Evolutionary conservation across 2,888 invertebrate genomes (phyloP), one percentile per base, ranked within the genome.

Genomic region (Tetramorium bicarinatum): DNA sequence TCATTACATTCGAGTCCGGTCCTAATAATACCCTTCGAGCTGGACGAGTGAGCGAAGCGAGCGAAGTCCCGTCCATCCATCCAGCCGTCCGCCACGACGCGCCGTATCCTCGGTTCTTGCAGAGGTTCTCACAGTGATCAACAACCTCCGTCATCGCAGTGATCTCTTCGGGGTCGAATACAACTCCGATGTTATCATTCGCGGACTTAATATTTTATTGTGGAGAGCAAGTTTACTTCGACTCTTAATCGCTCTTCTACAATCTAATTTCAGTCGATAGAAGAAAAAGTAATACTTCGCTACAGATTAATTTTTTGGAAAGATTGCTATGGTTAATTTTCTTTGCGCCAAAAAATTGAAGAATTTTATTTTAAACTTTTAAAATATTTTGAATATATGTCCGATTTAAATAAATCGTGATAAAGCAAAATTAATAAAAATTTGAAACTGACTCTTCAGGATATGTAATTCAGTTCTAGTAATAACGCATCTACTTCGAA

Each of bases 1-100:
- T 93, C 93, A 93, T 93, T 93, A 93, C 90, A 91, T 90, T 90
- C 91, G 91, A 91, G 87, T 90, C 91, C 88, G 88, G 88, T 91
- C 92, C 93, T 93, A 93, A 93, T 93, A 92, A 93, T 93, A 93
- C 93, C 93, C 93, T 92, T 92, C 80, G 92, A 80, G 72, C 90
- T 87, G 79, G 82, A 79, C 87, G 87, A 91, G 89, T 76, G 89
- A 90, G 87, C 89, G 86, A 87, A 85, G 90, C 86, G 87, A 90
- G 85, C 90, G 67, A 86, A 84, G 89, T 87, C 88, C 88, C 89
- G 88, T 91, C 90, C 90, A 87, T 92, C 91, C 90, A 87, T 88
- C 90, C 87, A 84, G 89, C 88, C 87, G 80, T 87, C 87, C 89
- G 88, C 86, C 87, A 87, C 87, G 87, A 90, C 89, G 88, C 90